Evolutionary conservation across 2,888 invertebrate species (phyloP).

Genomic region (Axea sp.): DNA sequence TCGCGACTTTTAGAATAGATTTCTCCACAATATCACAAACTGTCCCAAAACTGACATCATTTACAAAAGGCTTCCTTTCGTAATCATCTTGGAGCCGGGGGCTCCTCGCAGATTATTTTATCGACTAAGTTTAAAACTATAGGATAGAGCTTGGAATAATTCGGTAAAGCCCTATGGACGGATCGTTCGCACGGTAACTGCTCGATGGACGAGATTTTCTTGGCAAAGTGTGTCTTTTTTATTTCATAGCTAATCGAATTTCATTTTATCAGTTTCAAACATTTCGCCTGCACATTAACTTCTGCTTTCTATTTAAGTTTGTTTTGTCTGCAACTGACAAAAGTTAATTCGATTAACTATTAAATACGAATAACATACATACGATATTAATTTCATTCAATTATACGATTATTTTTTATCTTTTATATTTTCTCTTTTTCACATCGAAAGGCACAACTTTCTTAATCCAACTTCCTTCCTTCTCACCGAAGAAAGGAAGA

Average conservation of each 20-base stretch:
- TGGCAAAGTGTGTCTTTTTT: slow-evolving; percentile 68
- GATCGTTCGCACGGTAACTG: slow-evolving; percentile 75
- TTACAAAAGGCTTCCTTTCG: slow-evolving; percentile 37
- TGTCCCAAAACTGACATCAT: slow-evolving; percentile 35
- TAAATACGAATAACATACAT: no score
- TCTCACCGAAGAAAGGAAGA: not conserved
- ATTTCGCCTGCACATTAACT: no score
- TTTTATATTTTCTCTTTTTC: slow-evolving; percentile 43
- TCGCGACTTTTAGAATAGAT: slow-evolving; percentile 33
- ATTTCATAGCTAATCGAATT: no score
- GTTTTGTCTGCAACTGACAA: no score
- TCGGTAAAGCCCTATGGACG: slow-evolving; percentile 78
- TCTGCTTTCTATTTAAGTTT: no score
- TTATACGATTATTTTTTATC: no score
- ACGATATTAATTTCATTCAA: no score
- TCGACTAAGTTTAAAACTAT: slow-evolving; percentile 67
- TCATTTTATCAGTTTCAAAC: no score
- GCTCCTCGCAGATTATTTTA: slow-evolving; percentile 50
- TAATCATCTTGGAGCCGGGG: slow-evolving; percentile 11
- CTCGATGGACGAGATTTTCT: slow-evolving; percentile 76
- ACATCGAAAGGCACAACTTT: slow-evolving; percentile 74
- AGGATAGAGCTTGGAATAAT: slow-evolving; percentile 75
- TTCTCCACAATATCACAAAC: slow-evolving; percentile 49
- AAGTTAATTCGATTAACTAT: no score
- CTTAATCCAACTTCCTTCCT: slow-evolving; percentile 52